phyloP scores from a whole-genome alignment of 2,888 invertebrate species.

The Ametastegia equiseti region DNA sequence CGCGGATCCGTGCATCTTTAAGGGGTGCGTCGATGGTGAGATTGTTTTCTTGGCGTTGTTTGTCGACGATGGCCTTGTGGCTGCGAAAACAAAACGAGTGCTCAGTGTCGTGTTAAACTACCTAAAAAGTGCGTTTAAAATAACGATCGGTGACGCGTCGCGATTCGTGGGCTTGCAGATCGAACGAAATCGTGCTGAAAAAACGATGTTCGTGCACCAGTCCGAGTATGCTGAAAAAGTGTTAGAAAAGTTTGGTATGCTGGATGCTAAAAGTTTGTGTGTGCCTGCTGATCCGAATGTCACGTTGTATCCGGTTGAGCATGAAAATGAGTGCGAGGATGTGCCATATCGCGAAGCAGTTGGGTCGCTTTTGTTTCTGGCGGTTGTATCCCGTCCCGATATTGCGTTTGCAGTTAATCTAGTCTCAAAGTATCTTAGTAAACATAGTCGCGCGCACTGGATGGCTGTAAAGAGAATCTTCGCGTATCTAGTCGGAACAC shows the following conservation, averaged over 20 bases:
- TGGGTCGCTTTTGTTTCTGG: no score
- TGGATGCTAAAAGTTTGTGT: not conserved
- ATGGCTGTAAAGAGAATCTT: conserved; percentile 53
- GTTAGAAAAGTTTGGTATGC: conserved; percentile 5
- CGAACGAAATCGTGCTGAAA: not conserved
- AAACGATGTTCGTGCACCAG: conserved; percentile 33
- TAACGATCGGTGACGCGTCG: not conserved
- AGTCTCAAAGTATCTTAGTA: conserved; percentile 50
- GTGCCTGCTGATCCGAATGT: conserved; percentile 33
- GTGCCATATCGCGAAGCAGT: no score
- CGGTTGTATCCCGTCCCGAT: no score
- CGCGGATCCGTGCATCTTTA: conserved; percentile 50
- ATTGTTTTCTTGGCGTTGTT: conserved; percentile 48
- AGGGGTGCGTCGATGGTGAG: conserved; percentile 25
- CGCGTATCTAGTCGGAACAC: conserved; percentile 52
- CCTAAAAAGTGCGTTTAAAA: not conserved
- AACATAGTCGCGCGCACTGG: conserved; percentile 50
- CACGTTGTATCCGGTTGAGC: not conserved
- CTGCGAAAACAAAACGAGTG: conserved; percentile 10
- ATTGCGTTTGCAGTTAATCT: no score
- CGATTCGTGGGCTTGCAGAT: conserved; percentile 1
- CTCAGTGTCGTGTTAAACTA: not conserved
- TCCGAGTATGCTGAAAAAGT: conserved; percentile 1
- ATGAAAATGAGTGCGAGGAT: not conserved
- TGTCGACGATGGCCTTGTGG: conserved; percentile 53